Evolutionary conservation across 2,888 invertebrate species (phyloP), one percentile per base, ranked within the genome.

Genomic region (Molorchus minor): DNA sequence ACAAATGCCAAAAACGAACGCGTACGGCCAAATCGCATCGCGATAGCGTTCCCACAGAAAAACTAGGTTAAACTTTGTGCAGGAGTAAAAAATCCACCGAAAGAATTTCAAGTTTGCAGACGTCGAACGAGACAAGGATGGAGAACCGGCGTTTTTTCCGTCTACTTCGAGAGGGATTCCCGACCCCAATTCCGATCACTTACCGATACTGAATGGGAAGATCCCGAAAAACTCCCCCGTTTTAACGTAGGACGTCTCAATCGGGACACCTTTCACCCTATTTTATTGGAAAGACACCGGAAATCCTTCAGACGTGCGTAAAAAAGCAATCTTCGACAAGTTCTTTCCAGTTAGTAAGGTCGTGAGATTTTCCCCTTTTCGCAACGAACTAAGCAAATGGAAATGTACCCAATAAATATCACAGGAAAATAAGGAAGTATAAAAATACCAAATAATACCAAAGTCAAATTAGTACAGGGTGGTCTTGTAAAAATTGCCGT

Each of bases 281-380:
- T 65, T 71, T 67, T 68, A 65, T 65, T 62, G 68, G 64, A 59
- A 69, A 70, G 70, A 70, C 68, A 69, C 68, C 70, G 71, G 70
- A 70, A 68, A 68, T 70, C 68, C 66, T 65, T 53, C 62, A 69
- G 67, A 71, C 71, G 68, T 53, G 56, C 56, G 53, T 56, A 53
- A 58, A 61, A 49, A 33, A 58, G 56, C 44, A 44, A 36, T 49
- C 56, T 41, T 35, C 59, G 57, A 47, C 56, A 58, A 40, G 49
- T 65, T 65, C 68, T 61, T 61, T 62, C 59, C 47, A 61, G 61
- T 69, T 61, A 58, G 58, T 67, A 65, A 65, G 69, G 70, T 69
- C 68, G 54, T 58, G 46, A 15, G 53, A 43, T 29, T 16, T n/a
- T n/a, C n/a, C n/a, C n/a, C n/a, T n/a, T n/a, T n/a, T n/a, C n/a